These are phyloP conservation scores for Spatula clypeata DNA, from an alignment of 2,797 vertebrate species.

Conservation along the genomic window DNA sequence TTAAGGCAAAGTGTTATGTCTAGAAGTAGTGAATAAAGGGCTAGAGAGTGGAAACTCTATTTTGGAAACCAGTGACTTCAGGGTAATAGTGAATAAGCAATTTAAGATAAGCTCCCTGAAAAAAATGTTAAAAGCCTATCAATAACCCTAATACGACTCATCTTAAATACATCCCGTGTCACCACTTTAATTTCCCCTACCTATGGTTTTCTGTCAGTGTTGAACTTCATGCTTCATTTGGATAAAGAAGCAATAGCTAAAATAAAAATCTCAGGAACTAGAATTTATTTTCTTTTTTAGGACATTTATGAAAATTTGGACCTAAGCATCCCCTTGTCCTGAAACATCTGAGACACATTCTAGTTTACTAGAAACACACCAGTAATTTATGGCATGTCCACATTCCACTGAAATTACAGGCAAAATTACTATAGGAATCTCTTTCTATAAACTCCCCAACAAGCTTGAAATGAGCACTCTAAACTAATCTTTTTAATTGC, in stretches of 20 bases:
- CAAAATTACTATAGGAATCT: neutral
- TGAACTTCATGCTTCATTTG: neutral
- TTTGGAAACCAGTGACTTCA: neutral
- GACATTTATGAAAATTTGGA: neutral
- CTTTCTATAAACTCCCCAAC: neutral
- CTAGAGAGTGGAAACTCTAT: neutral
- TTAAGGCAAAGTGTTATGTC: neutral
- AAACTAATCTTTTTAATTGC: neutral
- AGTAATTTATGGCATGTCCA: neutral
- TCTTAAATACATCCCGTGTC: neutral
- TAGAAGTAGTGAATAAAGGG: neutral
- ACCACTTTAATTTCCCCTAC: neutral
- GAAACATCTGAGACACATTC: fast-evolving
- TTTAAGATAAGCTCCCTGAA: neutral
- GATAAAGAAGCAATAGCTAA: neutral
- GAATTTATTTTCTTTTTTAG: neutral
- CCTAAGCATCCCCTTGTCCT: neutral
- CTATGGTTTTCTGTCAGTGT: neutral
- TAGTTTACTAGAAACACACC: neutral
- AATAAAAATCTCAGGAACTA: neutral
- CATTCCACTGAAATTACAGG: neutral
- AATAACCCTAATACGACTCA: neutral
- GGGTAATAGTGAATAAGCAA: neutral
- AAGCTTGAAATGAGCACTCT: neutral
- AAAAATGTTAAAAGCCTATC: neutral